Conservation (phyloP, 2,888 invertebrate species). For the Melipona bicolor region DNA sequence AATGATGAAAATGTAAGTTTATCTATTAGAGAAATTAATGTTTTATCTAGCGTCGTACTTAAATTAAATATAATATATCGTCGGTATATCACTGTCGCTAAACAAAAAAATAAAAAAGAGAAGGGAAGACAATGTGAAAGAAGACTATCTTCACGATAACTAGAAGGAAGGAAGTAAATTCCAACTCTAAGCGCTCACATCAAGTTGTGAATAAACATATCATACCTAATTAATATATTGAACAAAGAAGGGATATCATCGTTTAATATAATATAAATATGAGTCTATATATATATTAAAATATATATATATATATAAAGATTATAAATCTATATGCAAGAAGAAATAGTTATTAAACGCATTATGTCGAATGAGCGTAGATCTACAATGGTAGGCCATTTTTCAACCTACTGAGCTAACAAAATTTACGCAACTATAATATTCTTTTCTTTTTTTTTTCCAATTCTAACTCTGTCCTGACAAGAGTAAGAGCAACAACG, state of each 20-base stretch:
- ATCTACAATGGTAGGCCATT: slow-evolving; percentile 56
- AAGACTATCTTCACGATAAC: slow-evolving; percentile 73
- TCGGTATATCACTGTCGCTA: slow-evolving; percentile 63
- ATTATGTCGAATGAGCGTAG: slow-evolving; percentile 59
- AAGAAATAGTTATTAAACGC: slow-evolving; percentile 59
- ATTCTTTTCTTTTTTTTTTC: slow-evolving; percentile 7
- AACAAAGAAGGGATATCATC: slow-evolving; percentile 80
- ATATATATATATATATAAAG: slow-evolving; percentile 58
- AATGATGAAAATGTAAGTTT: slow-evolving; percentile 56
- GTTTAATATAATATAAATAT: slow-evolving; percentile 81
- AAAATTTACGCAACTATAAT: slow-evolving; percentile 34
- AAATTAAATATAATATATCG: slow-evolving; percentile 70
- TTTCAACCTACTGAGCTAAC: slow-evolving; percentile 21
- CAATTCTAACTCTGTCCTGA: slow-evolving; percentile 36
- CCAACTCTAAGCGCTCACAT: slow-evolving; percentile 83
- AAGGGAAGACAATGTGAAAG: slow-evolving; percentile 22
- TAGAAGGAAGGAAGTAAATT: slow-evolving; percentile 66
- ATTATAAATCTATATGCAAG: slow-evolving; percentile 63
- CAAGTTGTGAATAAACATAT: slow-evolving; percentile 85
- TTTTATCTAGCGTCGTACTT: slow-evolving; percentile 79
- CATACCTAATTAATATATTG: slow-evolving; percentile 83
- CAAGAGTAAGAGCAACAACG: not conserved
- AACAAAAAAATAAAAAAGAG: not conserved
- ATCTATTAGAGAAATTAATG: slow-evolving; percentile 72
- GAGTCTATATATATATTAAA: slow-evolving; percentile 70